Base-by-base conservation (phyloP, 2,113 vertebrate species). In the Cygnus atratus region DNA sequence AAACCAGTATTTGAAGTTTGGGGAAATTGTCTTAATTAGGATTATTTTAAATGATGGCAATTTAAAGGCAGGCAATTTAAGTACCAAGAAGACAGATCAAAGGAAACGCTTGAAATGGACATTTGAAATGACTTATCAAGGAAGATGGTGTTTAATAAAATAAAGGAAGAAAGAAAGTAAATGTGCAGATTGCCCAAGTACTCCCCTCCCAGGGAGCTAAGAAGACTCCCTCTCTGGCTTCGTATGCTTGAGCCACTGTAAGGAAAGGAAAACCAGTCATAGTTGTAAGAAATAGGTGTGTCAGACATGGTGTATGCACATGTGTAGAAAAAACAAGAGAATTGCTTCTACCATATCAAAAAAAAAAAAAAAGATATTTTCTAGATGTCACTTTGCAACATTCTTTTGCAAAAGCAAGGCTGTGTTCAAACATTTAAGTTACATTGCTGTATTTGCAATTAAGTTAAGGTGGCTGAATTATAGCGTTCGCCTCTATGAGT, bases 1-100 rank as follows among this genome's bases (percentile, higher is more conserved):
- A 94, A 95, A 91, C 22, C 70, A 44, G 58, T 77, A 93, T 97
- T 97, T 96, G 94, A 96, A 96, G 84, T 95, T 88, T 97, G 87
- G 76, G 68, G 31, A 91, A 95, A 83, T 79, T 94, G 87, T 96
- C 65, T 93, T 96, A 96, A 96, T 95, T 95, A 93, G 50, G 84
- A 95, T 96, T 96, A 94, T 95, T 96, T 94, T 84, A 96, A 92
- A 95, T 94, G 6, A 85, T 39, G 76, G 59, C 77, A 77, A 46
- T 97, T 86, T 95, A 93, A 95, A 92, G 74, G n/a, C 70, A 80
- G 54, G 87, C 72, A 91, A 95, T 91, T 96, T 95, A 97, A 97
- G 96, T 97, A 95, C 84, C 84, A 82, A 58, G 70, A 81, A 92
- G 89, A 33, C 7, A 94, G 88, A 96, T 97, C 96, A 97, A 96